Evolutionary conservation across 2,888 invertebrate species (phyloP).

Genomic region (Meteorus colon): DNA sequence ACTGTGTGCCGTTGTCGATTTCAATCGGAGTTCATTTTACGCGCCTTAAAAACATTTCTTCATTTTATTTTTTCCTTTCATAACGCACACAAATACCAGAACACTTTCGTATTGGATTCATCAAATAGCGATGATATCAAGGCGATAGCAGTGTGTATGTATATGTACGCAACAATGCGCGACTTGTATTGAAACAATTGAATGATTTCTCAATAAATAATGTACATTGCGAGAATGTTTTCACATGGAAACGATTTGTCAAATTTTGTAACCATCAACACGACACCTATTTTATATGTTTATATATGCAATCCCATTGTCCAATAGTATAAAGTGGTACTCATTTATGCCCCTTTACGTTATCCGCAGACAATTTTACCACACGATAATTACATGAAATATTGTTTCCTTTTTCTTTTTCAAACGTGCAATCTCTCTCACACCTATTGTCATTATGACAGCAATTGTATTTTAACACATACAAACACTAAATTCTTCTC

Average conservation of each 20-base stretch:
- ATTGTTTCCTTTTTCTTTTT: constrained; percentile 50
- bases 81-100: neutral
- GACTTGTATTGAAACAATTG: constrained; percentile 29
- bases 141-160: constrained; percentile 5
- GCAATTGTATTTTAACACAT: constrained; percentile 53
- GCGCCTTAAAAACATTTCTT: constrained; percentile 50
- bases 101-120: neutral
- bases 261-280: constrained; percentile 48
- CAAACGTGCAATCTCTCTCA: neutral
- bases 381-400: constrained; percentile 60
- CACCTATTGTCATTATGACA: constrained; percentile 45
- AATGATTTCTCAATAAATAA: constrained; percentile 51
- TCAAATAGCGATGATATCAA: constrained; percentile 4
- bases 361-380: constrained; percentile 62
- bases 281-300: neutral
- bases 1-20: constrained; percentile 52
- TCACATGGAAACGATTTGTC: constrained; percentile 52
- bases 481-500: neutral
- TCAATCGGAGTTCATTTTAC: constrained; percentile 52
- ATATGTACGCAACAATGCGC: constrained; percentile 45
- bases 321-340: neutral
- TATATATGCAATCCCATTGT: constrained; percentile 41
- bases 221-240: constrained; percentile 30
- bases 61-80: neutral
- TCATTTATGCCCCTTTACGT: constrained; percentile 46